phyloP scores from a whole-genome alignment of 2,113 vertebrate species.

The Jacana jacana region DNA sequence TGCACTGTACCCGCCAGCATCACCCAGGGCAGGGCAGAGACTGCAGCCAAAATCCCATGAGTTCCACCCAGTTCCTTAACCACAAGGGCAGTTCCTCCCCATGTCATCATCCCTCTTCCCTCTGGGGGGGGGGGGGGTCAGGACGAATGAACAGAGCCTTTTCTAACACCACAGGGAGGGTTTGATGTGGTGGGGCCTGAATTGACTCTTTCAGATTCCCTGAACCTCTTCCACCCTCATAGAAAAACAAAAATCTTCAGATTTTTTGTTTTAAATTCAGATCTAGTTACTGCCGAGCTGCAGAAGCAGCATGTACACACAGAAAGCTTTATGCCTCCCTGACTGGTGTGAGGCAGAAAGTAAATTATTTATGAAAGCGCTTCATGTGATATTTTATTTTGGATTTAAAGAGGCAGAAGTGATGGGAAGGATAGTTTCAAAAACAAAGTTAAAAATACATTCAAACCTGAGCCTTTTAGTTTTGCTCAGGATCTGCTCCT shows the following conservation, averaged over 20 bases:
- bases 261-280: conserved; percentile 55
- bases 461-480: not conserved
- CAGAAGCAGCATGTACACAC: conserved; percentile 22
- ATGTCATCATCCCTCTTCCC: not conserved
- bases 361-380: conserved; percentile 57
- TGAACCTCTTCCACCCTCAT: not conserved
- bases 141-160: not conserved
- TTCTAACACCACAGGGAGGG: not conserved
- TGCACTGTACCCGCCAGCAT: not conserved
- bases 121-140: not conserved
- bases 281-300: conserved; percentile 22
- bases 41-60: not conserved
- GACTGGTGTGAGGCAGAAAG: conserved; percentile 45
- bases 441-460: not conserved
- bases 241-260: conserved; percentile 28
- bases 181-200: conserved; percentile 35
- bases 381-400: conserved; percentile 27
- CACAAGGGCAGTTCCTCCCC: not conserved
- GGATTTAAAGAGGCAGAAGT: conserved; percentile 33
- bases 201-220: conserved; percentile 29
- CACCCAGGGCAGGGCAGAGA: not conserved
- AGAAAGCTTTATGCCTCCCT: conserved; percentile 43
- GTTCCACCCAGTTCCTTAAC: not conserved
- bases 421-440: not conserved
- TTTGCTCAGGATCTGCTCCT: not conserved